Percentiles rank a stretch among this genome's conserved stretches.
Evolutionary conservation across 2,797 vertebrate species (phyloP).

Genomic region (Falco naumanni): DNA sequence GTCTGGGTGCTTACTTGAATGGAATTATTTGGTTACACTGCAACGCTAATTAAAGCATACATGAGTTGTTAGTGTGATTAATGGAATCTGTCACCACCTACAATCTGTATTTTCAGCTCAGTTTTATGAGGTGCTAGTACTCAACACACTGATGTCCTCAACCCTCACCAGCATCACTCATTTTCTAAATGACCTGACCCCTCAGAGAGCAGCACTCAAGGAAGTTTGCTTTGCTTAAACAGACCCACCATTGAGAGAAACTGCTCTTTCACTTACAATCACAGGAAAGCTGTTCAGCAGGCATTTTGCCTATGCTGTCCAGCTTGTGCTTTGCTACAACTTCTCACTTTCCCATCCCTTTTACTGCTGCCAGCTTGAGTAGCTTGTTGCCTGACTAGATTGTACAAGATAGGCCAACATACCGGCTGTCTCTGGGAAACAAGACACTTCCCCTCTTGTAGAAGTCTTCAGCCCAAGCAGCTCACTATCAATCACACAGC

Average conservation of each 20-base stretch:
- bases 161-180: background rate
- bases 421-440: background rate
- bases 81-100: background rate
- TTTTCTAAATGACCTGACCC: background rate
- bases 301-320: background rate
- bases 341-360: background rate
- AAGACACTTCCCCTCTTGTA: background rate
- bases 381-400: background rate
- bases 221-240: background rate
- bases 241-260: background rate
- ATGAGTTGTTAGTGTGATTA: background rate
- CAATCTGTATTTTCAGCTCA: background rate
- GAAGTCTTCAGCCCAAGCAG: background rate
- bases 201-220: background rate
- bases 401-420: background rate
- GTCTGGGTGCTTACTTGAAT: background rate
- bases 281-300: background rate
- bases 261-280: background rate
- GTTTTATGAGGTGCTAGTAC: background rate
- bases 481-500: accelerated
- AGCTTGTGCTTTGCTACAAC: background rate
- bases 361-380: background rate
- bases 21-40: background rate
- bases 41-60: background rate
- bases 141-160: background rate